Evolutionary conservation across 2,888 invertebrate species (phyloP).

Genomic region (Tiliacea aurago): DNA sequence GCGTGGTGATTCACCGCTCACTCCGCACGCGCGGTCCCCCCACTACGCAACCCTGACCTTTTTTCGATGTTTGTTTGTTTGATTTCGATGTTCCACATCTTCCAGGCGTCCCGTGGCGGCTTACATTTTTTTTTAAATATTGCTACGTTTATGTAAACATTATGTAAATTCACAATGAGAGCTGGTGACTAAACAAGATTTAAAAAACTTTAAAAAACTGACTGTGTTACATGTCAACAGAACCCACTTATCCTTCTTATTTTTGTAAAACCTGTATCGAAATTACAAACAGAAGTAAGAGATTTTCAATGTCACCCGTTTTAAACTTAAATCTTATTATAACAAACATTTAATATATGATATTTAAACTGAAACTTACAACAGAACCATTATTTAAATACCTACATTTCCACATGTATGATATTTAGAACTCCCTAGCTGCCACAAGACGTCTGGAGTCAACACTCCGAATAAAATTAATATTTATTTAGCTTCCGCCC

Average conservation of each 20-base stretch:
- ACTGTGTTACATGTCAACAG: neutral
- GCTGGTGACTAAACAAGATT: neutral
- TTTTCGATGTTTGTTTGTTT: too few species aligned
- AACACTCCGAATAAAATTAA: constrained; percentile 20
- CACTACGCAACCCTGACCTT: too few species aligned
- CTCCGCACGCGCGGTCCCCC: too few species aligned
- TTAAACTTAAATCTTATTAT: too few species aligned
- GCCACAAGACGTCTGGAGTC: neutral
- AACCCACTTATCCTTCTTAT: neutral
- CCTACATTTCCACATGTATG: neutral
- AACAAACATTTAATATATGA: too few species aligned
- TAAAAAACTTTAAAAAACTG: too few species aligned
- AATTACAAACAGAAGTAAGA: neutral
- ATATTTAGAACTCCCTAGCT: neutral
- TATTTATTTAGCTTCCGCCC: constrained; percentile 26
- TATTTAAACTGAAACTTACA: neutral
- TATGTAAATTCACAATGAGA: neutral
- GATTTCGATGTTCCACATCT: too few species aligned
- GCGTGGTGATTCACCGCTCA: too few species aligned
- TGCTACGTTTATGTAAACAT: too few species aligned
- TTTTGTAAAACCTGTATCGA: neutral
- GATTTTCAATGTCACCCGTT: neutral
- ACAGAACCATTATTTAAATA: neutral
- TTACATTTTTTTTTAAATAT: too few species aligned
- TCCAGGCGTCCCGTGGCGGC: too few species aligned